A percentile compares a stretch with the other conserved stretches of the same genome.
phyloP scores from a whole-genome alignment of 1,140 invertebrate genomes.

The Diplogasteroides magnus region DNA sequence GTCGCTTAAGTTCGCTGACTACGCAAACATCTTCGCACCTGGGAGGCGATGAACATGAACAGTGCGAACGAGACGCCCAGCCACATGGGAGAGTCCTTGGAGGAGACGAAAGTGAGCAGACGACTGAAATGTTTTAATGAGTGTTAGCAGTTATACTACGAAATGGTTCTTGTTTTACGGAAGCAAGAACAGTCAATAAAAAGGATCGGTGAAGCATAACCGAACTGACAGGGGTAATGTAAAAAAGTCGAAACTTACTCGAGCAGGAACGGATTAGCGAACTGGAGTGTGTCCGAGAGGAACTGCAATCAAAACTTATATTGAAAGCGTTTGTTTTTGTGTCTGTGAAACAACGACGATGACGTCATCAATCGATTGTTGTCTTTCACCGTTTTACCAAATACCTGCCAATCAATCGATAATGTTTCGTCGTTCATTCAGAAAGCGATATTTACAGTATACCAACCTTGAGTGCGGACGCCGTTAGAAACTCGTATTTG shows the following conservation, averaged over 20 bases:
- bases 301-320: slow-evolving; percentile 30
- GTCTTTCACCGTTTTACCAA: too few species aligned
- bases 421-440: slow-evolving; percentile 57
- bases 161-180: too few species aligned
- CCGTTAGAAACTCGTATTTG: slow-evolving; percentile 33
- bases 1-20: too few species aligned
- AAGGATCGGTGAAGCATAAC: too few species aligned
- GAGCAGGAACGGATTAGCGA: slow-evolving; percentile 46
- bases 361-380: too few species aligned
- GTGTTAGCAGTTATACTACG: too few species aligned
- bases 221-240: background rate
- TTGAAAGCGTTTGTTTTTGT: background rate
- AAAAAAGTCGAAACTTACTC: slow-evolving; percentile 30
- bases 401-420: too few species aligned
- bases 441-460: too few species aligned
- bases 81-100: slow-evolving; percentile 15
- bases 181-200: too few species aligned
- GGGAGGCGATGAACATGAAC: slow-evolving; percentile 18
- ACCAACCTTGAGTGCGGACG: background rate
- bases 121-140: slow-evolving; percentile 3
- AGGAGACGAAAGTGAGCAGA: slow-evolving; percentile 63
- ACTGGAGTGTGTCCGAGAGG: slow-evolving; percentile 45
- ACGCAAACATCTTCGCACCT: too few species aligned
- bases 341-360: too few species aligned
- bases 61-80: slow-evolving; percentile 23